Base-by-base conservation (phyloP, 2,113 vertebrate species). In the Sitta europaea region DNA sequence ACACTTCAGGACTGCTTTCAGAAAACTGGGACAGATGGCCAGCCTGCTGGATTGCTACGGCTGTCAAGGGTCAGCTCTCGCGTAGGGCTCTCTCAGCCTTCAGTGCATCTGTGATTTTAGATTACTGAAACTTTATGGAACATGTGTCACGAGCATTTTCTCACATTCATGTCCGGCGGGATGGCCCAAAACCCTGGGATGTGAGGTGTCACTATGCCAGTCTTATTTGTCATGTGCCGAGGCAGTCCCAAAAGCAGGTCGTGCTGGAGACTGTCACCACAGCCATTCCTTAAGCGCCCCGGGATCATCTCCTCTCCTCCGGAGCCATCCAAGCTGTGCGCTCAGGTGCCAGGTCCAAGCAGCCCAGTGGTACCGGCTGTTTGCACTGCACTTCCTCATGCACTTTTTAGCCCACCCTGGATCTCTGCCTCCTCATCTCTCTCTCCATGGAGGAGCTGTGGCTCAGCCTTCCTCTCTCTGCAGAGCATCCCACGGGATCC, bases 321-420 rank as follows among this genome's bases (percentile, higher is more conserved):
- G 20, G 65, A 70, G 10, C 23, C 35, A 35, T 3, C 47, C 27
- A 38, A 51, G 65, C 9, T 28, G 24, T 70, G 72, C 57, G 40
- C 61, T 59, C 75, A 2, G 31, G 36, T 21, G 17, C 33, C 48
- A 24, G 57, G 45, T 76, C 58, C 73, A n/a, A 93, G 48, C 55
- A 35, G 42, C 48, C 65, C 36, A 54, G 20, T 0, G 22, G 12
- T 61, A 31, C 0, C 0, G 14, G 45, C 6, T 13, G 20, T 5
- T 55, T 24, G 42, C 8, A 7, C 19, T 29, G 38, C 23, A 3
- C 24, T 68, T 62, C 29, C 20, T 65, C 13, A 19, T 43, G 48
- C 7, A n/a, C n/a, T n/a, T 5, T 65, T 73, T 28, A 50, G 13
- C n/a, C 50, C 33, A 38, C 5, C 42, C 16, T 0, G 1, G 8